Base-by-base conservation (phyloP, 2,888 invertebrate genomes). In the Bibio marci region DNA sequence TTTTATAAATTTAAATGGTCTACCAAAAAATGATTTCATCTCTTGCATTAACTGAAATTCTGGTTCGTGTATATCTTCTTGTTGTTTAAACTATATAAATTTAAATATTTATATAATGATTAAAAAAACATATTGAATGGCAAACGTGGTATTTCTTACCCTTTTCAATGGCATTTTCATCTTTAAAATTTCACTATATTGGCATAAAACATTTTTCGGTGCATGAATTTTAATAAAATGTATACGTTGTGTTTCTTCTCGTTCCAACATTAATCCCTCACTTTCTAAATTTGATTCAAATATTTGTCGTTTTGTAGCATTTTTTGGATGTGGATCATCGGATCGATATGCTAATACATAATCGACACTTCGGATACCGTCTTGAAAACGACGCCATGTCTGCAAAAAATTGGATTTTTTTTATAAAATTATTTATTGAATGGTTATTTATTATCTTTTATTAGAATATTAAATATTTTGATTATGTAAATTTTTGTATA, bases 111-210 rank as follows among this genome's bases (percentile, higher is more conserved):
- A 5, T 31, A 7, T 19, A 35, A 19, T 15, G 6, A 19, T 27
- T 34, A 2, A 10, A 8, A 15, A 14, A 8, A 35, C 18, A 25
- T 7, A 35, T n/a, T 35, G 12, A 34, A 10, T 34, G 13, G 7
- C 15, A 17, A 7, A n/a, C n/a, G n/a, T n/a, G n/a, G n/a, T 27
- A 18, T 19, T 17, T 19, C 57, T 54, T 55, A 76, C 76, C 64
- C 70, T 65, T 61, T 73, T 80, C 57, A 83, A 76, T 32, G 82
- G 82, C 69, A 83, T 69, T 53, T 79, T 70, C 27, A 83, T 65
- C 57, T 81, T 80, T 49, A 83, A 66, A 44, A 81, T 72, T 59
- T 83, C 83, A 27, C 77, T 74, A 56, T 81, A 82, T 46, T 78
- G 66, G 42, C 72, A 67, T 15, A 81, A 57, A 2, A 83, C 75